phyloP scores from a whole-genome alignment of 2,797 vertebrate species.

The Parauchenoglanis punctatus region DNA sequence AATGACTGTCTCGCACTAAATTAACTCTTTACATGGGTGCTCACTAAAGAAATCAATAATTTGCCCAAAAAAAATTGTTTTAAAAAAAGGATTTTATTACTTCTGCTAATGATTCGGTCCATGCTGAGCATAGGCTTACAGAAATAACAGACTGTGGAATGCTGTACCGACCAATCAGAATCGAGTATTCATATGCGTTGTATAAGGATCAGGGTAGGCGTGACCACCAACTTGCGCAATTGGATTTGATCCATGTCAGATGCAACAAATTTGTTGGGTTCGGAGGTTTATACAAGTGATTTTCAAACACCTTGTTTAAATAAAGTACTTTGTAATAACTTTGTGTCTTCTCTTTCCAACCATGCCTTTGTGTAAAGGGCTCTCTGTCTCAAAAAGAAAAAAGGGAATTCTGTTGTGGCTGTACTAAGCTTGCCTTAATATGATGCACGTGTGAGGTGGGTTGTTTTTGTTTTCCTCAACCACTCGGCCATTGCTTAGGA shows the following conservation, averaged over 20 bases:
- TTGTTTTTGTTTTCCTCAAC: too few species aligned
- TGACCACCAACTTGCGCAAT: not conserved
- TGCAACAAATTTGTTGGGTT: not conserved
- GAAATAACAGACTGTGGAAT: too few species aligned
- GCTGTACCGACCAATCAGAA: too few species aligned
- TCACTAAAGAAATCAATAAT: too few species aligned
- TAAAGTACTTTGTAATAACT: not conserved
- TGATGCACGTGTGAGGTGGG: not conserved
- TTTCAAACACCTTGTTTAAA: not conserved
- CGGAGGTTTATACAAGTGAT: not conserved
- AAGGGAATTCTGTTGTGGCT: not conserved
- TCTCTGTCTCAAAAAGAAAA: not conserved
- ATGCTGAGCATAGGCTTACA: too few species aligned
- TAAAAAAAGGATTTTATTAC: too few species aligned
- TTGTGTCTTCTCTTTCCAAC: not conserved
- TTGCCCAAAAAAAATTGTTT: too few species aligned
- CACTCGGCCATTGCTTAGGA: too few species aligned
- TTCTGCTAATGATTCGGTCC: too few species aligned
- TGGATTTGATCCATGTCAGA: not conserved
- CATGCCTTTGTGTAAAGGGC: not conserved
- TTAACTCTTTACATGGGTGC: too few species aligned
- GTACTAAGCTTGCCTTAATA: not conserved
- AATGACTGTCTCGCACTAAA: too few species aligned
- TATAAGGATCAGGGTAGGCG: not conserved
- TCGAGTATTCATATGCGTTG: too few species aligned